Evolutionary conservation across 2,888 invertebrate genomes (phyloP), one percentile per base, ranked within the genome.

Genomic region (Cheilosia pagana): DNA sequence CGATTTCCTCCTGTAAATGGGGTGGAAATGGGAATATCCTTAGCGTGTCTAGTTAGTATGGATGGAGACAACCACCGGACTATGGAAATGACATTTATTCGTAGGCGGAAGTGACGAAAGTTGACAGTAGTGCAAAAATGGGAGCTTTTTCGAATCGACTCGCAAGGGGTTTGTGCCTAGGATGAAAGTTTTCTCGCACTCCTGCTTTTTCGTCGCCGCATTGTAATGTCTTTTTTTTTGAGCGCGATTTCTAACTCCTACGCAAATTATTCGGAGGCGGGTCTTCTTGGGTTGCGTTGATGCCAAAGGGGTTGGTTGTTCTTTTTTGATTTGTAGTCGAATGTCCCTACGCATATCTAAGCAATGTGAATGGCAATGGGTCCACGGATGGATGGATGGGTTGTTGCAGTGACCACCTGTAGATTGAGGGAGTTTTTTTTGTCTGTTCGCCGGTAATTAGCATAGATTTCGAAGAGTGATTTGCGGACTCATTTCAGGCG

Each of bases 81-180:
- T 52, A 45, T 78, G 63, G 14, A 63, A 63, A 71, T 77, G 72
- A 62, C 50, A 57, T 48, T 62, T 48, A 39, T 63, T 63, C 63
- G 35, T 43, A 75, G 59, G 63, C 70, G 81, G 85, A 85, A 81
- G 81, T 83, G 53, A 48, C 59, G 50, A 78, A 83, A 75, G 45
- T 41, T 79, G 57, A 62, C 53, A 45, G 60, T 48, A 50, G 31
- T 21, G 6, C 8, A 39, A 45, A 55, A 23, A 19, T 3, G 3
- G 19, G 50, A 83, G 70, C 83, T 76, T 82, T 76, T 82, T 53
- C n/a, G 5, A 50, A 10, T 19, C n/a, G 45, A 35, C 12, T 35
- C n/a, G 48, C 63, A 8, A 8, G 8, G 4, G 83, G 79, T 79
- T 81, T 59, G 65, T 65, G 76, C 59, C 57, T 60, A 1, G 19